A percentile compares a stretch with the other conserved stretches of the same genome.
Conservation (phyloP, 2,797 vertebrate genomes). For the Meriones psammophilus region DNA sequence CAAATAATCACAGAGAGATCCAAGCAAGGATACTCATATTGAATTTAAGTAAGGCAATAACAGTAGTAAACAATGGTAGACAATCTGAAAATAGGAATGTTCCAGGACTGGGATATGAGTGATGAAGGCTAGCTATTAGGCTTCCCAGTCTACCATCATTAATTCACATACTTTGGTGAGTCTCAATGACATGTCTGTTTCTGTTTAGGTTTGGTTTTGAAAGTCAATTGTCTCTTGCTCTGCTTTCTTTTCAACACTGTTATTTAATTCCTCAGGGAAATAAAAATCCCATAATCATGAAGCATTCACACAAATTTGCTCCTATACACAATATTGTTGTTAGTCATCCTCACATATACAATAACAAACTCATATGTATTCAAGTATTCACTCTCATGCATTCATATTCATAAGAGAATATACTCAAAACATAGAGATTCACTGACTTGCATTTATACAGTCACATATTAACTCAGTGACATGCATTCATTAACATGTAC, state of each 20-base stretch:
- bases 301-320: background rate
- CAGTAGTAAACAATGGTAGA: background rate
- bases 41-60: background rate
- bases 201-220: background rate
- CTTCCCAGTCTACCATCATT: background rate
- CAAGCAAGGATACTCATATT: background rate
- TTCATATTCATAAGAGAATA: background rate
- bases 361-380: background rate
- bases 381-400: background rate
- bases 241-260: background rate
- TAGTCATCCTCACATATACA: background rate
- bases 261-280: background rate
- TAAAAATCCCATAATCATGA: background rate
- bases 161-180: background rate
- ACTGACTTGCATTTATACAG: background rate
- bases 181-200: background rate
- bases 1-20: background rate
- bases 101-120: background rate
- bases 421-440: background rate
- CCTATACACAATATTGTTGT: background rate
- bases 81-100: background rate
- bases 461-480: background rate
- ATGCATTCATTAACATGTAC: background rate
- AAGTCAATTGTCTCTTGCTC: background rate
- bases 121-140: background rate